phyloP scores from a whole-genome alignment of 2,888 invertebrate species.

The Agriopis marginaria region DNA sequence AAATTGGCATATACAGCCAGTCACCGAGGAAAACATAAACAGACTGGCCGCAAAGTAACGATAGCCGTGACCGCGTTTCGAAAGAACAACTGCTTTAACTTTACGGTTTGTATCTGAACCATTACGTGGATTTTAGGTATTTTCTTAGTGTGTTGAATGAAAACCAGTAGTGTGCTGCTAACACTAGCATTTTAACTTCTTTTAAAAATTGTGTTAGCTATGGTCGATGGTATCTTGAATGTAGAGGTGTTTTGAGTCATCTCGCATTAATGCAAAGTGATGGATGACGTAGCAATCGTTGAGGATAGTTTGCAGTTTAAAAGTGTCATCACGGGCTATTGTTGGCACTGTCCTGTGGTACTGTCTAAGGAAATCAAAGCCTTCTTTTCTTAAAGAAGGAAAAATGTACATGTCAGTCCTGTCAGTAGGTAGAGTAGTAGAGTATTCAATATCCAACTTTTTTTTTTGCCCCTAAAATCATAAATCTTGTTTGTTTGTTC shows the following conservation, averaged over 20 bases:
- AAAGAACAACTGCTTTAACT: constrained; percentile 24
- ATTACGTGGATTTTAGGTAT: constrained; percentile 45
- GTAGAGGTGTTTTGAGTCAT: constrained; percentile 47
- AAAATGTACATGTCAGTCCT: no score
- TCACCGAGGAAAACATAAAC: constrained; percentile 65
- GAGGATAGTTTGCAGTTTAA: constrained; percentile 16
- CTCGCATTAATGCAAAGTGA: constrained; percentile 25
- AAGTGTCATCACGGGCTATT: constrained; percentile 9
- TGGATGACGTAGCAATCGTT: constrained; percentile 24
- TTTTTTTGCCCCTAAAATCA: no score
- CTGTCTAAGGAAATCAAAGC: constrained; percentile 1
- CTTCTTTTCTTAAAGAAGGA: constrained; percentile 4
- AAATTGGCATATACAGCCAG: constrained; percentile 65
- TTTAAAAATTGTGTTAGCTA: constrained; percentile 9
- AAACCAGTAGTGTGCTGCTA: constrained; percentile 42
- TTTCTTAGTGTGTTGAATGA: constrained; percentile 9
- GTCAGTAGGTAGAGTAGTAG: no score
- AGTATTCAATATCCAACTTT: no score
- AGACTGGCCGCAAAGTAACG: constrained; percentile 65
- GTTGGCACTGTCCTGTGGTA: neutral
- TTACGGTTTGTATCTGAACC: constrained; percentile 33
- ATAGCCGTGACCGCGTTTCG: constrained; percentile 50
- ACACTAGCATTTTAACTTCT: constrained; percentile 5
- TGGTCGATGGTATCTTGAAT: constrained; percentile 17
- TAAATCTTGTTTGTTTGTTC: no score